Evolutionary conservation across 2,888 invertebrate genomes (phyloP).

Genomic region (Uloborus plumipes): DNA sequence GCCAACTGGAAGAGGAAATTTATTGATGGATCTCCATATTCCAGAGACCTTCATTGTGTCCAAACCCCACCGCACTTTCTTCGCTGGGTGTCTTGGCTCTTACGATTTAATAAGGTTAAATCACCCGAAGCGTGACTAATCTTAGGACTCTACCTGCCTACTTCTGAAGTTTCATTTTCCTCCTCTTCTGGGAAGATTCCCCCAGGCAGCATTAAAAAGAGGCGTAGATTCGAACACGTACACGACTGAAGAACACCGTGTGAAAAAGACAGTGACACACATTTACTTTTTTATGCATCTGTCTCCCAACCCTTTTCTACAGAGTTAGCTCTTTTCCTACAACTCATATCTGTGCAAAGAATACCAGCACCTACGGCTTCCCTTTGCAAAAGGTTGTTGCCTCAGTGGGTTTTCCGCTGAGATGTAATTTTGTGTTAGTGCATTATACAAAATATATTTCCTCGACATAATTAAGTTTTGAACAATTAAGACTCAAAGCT

Average conservation of each 20-base stretch:
- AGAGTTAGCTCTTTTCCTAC: neutral
- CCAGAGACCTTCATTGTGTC: neutral
- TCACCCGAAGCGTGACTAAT: conserved; percentile 10
- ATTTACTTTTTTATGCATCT: conserved; percentile 8
- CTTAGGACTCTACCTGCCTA: neutral
- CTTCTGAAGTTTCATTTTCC: conserved; percentile 10
- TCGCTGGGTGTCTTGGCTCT: neutral
- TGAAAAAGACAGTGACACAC: conserved; percentile 46
- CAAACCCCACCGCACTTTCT: conserved; percentile 1
- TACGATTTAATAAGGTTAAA: conserved; percentile 5
- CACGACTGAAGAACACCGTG: conserved; percentile 10
- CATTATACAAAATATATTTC: too few species aligned
- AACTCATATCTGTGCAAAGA: neutral
- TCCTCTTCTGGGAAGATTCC: conserved; percentile 12
- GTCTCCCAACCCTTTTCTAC: conserved; percentile 5
- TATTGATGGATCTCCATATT: neutral
- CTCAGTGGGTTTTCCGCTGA: conserved; percentile 7
- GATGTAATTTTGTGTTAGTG: too few species aligned
- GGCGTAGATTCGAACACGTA: conserved; percentile 9
- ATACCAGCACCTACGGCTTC: conserved; percentile 32
- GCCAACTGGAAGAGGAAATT: too few species aligned
- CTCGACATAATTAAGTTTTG: too few species aligned
- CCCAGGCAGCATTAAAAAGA: neutral
- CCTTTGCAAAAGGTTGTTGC: conserved; percentile 35
- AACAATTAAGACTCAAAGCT: too few species aligned